A percentile compares a stretch with the other conserved stretches of the same genome.
Evolutionary conservation across 2,888 invertebrate genomes (phyloP).

Genomic region (Noctua pronuba): DNA sequence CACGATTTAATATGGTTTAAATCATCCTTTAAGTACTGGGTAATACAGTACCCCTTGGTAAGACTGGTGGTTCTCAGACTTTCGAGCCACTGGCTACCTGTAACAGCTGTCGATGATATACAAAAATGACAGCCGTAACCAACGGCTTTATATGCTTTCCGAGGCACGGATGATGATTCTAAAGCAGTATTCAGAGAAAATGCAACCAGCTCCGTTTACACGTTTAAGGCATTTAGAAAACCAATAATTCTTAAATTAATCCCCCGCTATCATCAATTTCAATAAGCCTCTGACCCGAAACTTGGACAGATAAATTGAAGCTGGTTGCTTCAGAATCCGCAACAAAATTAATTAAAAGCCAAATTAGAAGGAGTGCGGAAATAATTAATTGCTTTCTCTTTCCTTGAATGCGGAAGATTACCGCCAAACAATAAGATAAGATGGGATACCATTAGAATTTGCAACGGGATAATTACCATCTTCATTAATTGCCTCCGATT

Average conservation of each 20-base stretch:
- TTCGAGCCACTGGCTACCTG: too few species aligned
- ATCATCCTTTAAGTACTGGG: too few species aligned
- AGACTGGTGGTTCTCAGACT: too few species aligned
- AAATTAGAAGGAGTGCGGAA: not conserved
- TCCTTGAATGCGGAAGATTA: not conserved
- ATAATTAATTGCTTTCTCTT: not conserved
- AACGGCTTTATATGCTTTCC: too few species aligned
- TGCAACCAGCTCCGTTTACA: too few species aligned
- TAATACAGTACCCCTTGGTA: too few species aligned
- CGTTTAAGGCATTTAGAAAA: not conserved
- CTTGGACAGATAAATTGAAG: not conserved
- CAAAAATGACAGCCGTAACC: too few species aligned
- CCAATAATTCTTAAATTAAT: not conserved
- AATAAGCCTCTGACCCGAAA: not conserved
- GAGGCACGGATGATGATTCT: too few species aligned
- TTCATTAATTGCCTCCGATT: too few species aligned
- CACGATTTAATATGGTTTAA: too few species aligned
- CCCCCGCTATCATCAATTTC: not conserved
- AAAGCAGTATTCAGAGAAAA: too few species aligned
- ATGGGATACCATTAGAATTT: not conserved
- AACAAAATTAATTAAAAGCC: slow-evolving; percentile 13
- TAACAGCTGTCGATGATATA: too few species aligned
- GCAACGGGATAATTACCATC: not conserved
- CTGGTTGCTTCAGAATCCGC: not conserved
- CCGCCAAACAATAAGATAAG: not conserved